Percentiles rank a stretch among this genome's conserved stretches.
Conservation (phyloP, 2,888 invertebrate species). For the Rhingia rostrata region DNA sequence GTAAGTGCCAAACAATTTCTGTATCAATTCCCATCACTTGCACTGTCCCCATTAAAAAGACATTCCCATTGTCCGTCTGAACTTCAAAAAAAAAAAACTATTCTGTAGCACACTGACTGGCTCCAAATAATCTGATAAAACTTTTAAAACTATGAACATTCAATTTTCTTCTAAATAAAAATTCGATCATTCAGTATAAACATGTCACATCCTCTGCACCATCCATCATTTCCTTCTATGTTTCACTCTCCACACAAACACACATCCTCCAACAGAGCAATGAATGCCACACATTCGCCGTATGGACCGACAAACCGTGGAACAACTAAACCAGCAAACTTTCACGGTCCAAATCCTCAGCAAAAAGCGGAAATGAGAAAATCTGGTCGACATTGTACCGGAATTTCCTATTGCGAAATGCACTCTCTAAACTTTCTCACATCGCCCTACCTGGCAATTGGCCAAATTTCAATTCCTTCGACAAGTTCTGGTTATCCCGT, state of each 20-base stretch:
- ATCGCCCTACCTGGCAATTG: slow-evolving; percentile 65
- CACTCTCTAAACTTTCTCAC: slow-evolving; percentile 55
- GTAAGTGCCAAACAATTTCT: too few species aligned
- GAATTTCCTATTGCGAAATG: slow-evolving; percentile 74
- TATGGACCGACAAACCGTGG: slow-evolving; percentile 36
- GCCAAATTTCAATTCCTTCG: slow-evolving; percentile 57
- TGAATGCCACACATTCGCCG: slow-evolving; percentile 36
- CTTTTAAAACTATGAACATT: slow-evolving; percentile 15
- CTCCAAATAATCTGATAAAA: slow-evolving; percentile 16
- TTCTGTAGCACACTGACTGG: not conserved
- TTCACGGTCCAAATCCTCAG: slow-evolving; percentile 61
- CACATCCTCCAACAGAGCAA: not conserved
- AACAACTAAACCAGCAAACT: slow-evolving; percentile 59
- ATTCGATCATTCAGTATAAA: slow-evolving; percentile 36
- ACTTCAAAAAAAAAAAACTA: not conserved
- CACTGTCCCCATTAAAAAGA: too few species aligned
- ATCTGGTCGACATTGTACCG: slow-evolving; percentile 73
- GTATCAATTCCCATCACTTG: too few species aligned
- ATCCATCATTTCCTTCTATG: slow-evolving; percentile 49
- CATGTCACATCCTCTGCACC: slow-evolving; percentile 28
- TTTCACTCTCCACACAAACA: not conserved
- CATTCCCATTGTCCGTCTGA: too few species aligned
- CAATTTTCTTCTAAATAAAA: slow-evolving; percentile 33
- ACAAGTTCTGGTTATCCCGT: slow-evolving; percentile 3
- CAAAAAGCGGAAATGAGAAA: slow-evolving; percentile 69